Evolutionary conservation across 1,140 invertebrate genomes (phyloP).

Genomic region (Lasaia peninsularis): DNA sequence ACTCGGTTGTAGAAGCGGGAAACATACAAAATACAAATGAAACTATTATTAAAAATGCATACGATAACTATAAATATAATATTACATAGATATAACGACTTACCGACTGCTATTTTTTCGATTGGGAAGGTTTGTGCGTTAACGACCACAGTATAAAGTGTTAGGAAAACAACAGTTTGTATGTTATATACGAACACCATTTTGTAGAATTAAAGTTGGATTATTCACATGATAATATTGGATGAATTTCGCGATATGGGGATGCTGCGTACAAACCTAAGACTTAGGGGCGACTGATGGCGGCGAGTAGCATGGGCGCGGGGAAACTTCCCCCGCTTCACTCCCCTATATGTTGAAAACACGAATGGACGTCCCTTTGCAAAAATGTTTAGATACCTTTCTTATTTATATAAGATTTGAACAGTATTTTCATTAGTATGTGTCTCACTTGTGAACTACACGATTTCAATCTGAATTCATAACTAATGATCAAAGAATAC

Average conservation of each 20-base stretch:
- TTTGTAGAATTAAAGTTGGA: not conserved
- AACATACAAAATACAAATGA: conserved; percentile 35
- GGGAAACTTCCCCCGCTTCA: conserved; percentile 37
- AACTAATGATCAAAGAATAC: too few relatives aligned
- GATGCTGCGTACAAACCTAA: conserved; percentile 68
- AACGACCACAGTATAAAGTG: conserved; percentile 30
- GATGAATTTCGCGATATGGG: conserved; percentile 23
- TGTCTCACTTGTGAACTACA: too few relatives aligned
- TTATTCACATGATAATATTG: not conserved
- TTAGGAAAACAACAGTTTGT: not conserved
- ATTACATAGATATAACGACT: conserved; percentile 30
- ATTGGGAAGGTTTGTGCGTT: conserved; percentile 52
- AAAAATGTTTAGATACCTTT: not conserved
- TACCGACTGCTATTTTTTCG: conserved; percentile 66
- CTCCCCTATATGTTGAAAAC: conserved; percentile 35
- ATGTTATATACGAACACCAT: not conserved
- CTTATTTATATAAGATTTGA: too few relatives aligned
- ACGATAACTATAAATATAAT: not conserved
- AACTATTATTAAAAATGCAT: not conserved
- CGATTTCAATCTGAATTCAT: too few relatives aligned
- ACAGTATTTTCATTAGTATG: too few relatives aligned
- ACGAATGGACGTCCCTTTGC: not conserved
- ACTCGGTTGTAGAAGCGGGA: conserved; percentile 33
- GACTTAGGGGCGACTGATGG: conserved; percentile 68
- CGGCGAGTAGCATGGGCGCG: conserved; percentile 46